Conservation (phyloP, 2,797 vertebrate genomes). For the Labroides dimidiatus region DNA sequence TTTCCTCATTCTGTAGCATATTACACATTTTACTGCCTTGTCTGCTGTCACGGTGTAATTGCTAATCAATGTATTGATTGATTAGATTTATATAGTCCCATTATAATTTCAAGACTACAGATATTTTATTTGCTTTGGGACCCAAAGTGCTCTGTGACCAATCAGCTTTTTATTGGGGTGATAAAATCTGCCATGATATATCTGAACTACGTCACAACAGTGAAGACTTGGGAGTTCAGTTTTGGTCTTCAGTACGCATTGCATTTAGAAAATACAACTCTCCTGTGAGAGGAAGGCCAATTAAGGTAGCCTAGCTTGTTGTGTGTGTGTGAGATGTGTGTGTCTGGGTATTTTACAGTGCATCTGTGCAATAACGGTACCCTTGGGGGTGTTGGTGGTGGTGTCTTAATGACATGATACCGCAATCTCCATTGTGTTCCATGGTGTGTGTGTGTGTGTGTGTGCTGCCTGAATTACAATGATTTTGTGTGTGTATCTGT, state of each 20-base stretch:
- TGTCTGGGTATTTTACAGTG: conserved; percentile 63
- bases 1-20: conserved; percentile 37
- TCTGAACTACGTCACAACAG: conserved; percentile 64
- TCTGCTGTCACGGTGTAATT: conserved; percentile 67
- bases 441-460: too few species aligned
- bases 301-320: conserved; percentile 64
- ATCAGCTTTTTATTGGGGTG: conserved; percentile 68
- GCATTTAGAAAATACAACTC: conserved; percentile 68
- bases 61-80: conserved; percentile 79
- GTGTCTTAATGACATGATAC: conserved; percentile 74
- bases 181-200: conserved; percentile 74
- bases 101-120: conserved; percentile 62
- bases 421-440: conserved; percentile 68
- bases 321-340: conserved; percentile 19
- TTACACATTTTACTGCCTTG: conserved; percentile 60
- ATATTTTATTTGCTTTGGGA: conserved; percentile 70
- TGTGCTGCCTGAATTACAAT: conserved; percentile 65
- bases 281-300: conserved; percentile 69
- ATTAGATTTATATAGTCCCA: conserved; percentile 67
- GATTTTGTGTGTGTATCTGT: conserved; percentile 22
- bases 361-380: conserved; percentile 74
- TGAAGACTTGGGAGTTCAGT: conserved; percentile 60
- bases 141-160: conserved; percentile 63
- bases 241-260: conserved; percentile 62
- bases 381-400: conserved; percentile 44